A percentile compares a stretch with the other conserved stretches of the same genome.
These are phyloP conservation scores for Enteromius paludinosus DNA, from an alignment of 2,797 vertebrate genomes.

Conservation along the genomic window DNA sequence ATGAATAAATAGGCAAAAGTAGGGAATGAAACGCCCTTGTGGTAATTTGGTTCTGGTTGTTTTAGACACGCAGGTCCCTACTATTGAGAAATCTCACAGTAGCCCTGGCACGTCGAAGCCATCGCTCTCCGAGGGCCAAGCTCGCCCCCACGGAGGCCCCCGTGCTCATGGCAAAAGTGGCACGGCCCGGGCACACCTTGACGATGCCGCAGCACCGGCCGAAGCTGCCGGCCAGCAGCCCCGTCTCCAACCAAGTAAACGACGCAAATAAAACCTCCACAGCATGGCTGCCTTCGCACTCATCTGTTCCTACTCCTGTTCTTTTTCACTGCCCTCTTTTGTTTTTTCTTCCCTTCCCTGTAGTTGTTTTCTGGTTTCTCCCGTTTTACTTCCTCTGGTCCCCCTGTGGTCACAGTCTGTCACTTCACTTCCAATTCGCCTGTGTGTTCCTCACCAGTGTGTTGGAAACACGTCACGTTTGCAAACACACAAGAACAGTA, in stretches of 20 bases:
- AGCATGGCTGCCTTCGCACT: slow-evolving; percentile 97
- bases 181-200: slow-evolving; percentile 89
- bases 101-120: slow-evolving; percentile 96
- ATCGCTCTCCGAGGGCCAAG: slow-evolving; percentile 91
- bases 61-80: slow-evolving; percentile 95
- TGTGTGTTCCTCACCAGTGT: slow-evolving; percentile 66
- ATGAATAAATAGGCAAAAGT: slow-evolving; percentile 52
- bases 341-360: slow-evolving; percentile 38
- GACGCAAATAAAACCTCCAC: slow-evolving; percentile 96
- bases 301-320: slow-evolving; percentile 87
- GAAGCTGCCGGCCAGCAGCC: slow-evolving; percentile 86
- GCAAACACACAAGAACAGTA: slow-evolving; percentile 54
- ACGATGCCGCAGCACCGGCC: slow-evolving; percentile 89
- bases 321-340: slow-evolving; percentile 46
- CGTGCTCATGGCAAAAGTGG: slow-evolving; percentile 93
- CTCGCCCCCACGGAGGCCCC: slow-evolving; percentile 90
- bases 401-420: slow-evolving; percentile 76
- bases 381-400: slow-evolving; percentile 63
- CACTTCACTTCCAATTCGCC: slow-evolving; percentile 71
- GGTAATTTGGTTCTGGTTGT: slow-evolving; percentile 82
- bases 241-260: slow-evolving; percentile 98
- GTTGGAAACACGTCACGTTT: slow-evolving; percentile 54
- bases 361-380: slow-evolving; percentile 54
- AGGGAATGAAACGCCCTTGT: slow-evolving; percentile 58
- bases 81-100: slow-evolving; percentile 99